Conservation (phyloP, 2,888 invertebrate species). For the Morpho deidamia region DNA sequence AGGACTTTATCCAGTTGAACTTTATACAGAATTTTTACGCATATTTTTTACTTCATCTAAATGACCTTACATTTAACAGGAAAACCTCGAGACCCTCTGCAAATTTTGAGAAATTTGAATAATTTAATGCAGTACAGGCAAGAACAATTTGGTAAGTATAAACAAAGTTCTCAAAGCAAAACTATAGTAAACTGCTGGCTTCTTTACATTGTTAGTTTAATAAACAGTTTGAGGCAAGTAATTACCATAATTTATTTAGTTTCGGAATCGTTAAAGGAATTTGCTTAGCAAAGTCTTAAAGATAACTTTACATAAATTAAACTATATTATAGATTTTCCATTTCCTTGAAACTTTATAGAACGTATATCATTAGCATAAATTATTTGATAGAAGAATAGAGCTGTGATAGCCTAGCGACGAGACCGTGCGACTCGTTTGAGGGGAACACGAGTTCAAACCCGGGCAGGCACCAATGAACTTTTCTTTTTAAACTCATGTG, state of each 20-base stretch:
- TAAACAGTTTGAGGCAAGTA: neutral
- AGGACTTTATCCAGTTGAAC: too few relatives aligned
- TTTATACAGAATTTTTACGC: too few relatives aligned
- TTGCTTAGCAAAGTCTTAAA: neutral
- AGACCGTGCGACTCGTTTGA: too few relatives aligned
- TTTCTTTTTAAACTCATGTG: too few relatives aligned
- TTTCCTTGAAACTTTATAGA: too few relatives aligned
- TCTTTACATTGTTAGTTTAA: conserved; percentile 5
- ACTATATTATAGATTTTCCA: neutral
- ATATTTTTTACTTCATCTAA: too few relatives aligned
- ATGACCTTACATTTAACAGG: conserved; percentile 34
- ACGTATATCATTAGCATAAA: too few relatives aligned
- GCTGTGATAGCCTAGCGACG: too few relatives aligned
- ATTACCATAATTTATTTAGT: conserved; percentile 6
- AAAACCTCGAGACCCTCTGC: conserved; percentile 61
- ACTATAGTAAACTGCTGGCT: conserved; percentile 2
- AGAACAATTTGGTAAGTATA: conserved; percentile 55
- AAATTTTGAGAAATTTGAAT: conserved; percentile 62
- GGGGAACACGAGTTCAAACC: too few relatives aligned
- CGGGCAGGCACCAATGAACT: too few relatives aligned
- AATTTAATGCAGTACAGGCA: conserved; percentile 59
- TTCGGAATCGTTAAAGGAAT: conserved; percentile 1
- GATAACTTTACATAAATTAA: neutral
- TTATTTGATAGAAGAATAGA: too few relatives aligned
- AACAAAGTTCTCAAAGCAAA: conserved; percentile 4